phyloP scores from a whole-genome alignment of 2,888 invertebrate genomes.

The Micoletzkya japonica region DNA sequence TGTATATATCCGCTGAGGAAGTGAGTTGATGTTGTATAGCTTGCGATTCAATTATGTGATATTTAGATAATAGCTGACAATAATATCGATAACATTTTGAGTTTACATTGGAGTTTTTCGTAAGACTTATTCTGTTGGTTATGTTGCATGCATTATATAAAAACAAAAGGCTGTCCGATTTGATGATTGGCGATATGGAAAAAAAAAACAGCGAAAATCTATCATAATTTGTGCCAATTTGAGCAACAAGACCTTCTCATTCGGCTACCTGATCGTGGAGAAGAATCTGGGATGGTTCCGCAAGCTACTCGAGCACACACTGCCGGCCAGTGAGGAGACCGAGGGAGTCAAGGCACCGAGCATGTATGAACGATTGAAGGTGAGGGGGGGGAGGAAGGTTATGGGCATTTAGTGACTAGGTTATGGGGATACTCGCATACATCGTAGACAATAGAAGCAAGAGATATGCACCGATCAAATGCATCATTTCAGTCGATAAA shows the following conservation, averaged over 20 bases:
- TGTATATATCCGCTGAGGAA: conserved; percentile 93
- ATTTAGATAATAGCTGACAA: not conserved
- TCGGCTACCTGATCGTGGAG: conserved; percentile 89
- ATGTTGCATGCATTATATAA: no score
- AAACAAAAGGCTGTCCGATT: no score
- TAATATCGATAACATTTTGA: not conserved
- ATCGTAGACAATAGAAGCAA: no score
- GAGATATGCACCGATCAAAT: no score
- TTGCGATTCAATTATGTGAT: not conserved
- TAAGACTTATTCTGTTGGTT: no score
- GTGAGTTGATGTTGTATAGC: conserved; percentile 69
- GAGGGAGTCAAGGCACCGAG: conserved; percentile 25
- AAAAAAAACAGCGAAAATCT: no score
- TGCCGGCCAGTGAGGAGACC: conserved; percentile 72
- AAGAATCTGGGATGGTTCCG: conserved; percentile 91
- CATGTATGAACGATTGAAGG: conserved; percentile 47
- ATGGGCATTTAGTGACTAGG: not conserved
- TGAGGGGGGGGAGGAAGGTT: conserved; percentile 13
- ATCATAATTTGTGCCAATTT: no score
- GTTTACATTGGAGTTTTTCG: not conserved
- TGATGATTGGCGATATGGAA: no score
- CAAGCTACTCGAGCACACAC: conserved; percentile 81
- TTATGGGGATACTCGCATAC: no score
- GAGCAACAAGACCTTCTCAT: conserved; percentile 92
- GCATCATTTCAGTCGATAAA: conserved; percentile 74